A percentile compares a stretch with the other conserved stretches of the same genome.
phyloP scores from a whole-genome alignment of 1,140 invertebrate genomes.

The Drosophila teissieri region DNA sequence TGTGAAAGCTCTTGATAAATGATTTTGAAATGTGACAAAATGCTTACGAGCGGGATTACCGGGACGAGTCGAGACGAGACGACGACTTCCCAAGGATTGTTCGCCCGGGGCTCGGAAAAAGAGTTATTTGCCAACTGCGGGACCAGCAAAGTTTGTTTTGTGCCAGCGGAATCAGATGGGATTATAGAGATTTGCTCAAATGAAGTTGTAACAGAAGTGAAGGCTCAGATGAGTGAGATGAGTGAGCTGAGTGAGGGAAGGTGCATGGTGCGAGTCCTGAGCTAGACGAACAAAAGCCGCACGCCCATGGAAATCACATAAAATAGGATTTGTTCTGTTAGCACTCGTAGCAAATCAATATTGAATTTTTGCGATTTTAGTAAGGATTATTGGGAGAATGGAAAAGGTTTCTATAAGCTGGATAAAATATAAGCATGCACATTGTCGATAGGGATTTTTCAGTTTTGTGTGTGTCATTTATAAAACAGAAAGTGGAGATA shows the following conservation, averaged over 20 bases:
- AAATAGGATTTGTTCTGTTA: conserved; percentile 5
- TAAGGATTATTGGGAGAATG: not conserved
- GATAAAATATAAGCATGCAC: not conserved
- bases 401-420: not conserved
- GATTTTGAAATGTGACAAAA: conserved; percentile 83
- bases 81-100: conserved; percentile 33
- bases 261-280: not conserved
- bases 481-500: no score
- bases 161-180: conserved; percentile 43
- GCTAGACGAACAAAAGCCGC: not conserved
- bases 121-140: conserved; percentile 44
- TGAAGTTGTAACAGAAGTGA: conserved; percentile 60
- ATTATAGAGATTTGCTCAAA: conserved; percentile 65
- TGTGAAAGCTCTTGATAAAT: conserved; percentile 82
- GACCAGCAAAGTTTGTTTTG: conserved; percentile 26
- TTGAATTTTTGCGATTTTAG: not conserved
- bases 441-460: no score
- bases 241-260: not conserved
- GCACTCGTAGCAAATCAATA: not conserved
- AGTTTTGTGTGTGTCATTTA: no score
- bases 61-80: conserved; percentile 22
- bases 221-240: conserved; percentile 1
- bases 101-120: conserved; percentile 33
- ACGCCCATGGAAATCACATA: conserved; percentile 17
- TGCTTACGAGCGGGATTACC: conserved; percentile 81